Evolutionary conservation across 2,888 invertebrate genomes (phyloP).

Genomic region (Meandrusa payeni): DNA sequence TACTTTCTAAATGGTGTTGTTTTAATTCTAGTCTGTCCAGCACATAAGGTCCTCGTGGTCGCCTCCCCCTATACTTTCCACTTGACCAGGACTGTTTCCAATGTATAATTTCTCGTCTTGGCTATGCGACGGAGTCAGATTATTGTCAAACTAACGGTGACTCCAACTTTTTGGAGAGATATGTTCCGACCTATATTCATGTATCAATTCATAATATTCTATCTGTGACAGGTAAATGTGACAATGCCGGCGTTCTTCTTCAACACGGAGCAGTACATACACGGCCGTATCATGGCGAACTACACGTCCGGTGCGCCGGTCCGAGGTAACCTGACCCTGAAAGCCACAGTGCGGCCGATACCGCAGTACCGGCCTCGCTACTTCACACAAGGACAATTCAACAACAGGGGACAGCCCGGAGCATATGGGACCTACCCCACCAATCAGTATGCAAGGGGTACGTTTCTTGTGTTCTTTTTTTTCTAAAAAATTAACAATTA

Average conservation of each 20-base stretch:
- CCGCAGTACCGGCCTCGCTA: conserved; percentile 78
- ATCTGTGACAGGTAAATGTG: conserved; percentile 93
- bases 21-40: too few species aligned
- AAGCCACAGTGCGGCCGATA: conserved; percentile 88
- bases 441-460: conserved; percentile 65
- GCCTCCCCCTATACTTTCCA: too few species aligned
- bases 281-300: conserved; percentile 95
- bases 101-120: too few species aligned
- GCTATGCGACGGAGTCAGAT: too few species aligned
- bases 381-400: conserved; percentile 69
- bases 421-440: conserved; percentile 39
- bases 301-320: conserved; percentile 97
- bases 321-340: conserved; percentile 92
- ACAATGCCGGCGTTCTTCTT: conserved; percentile 97
- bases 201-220: neutral
- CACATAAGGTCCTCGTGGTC: too few species aligned
- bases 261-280: conserved; percentile 90
- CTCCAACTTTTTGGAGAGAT: too few species aligned
- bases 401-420: conserved; percentile 69
- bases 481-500: too few species aligned
- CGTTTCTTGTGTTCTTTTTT: too few species aligned
- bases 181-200: neutral
- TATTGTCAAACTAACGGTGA: too few species aligned
- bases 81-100: too few species aligned
- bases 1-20: too few species aligned